A percentile compares a stretch with the other conserved stretches of the same genome.
Conservation (phyloP, 2,797 vertebrate genomes). For the Toxotes lorentzi region DNA sequence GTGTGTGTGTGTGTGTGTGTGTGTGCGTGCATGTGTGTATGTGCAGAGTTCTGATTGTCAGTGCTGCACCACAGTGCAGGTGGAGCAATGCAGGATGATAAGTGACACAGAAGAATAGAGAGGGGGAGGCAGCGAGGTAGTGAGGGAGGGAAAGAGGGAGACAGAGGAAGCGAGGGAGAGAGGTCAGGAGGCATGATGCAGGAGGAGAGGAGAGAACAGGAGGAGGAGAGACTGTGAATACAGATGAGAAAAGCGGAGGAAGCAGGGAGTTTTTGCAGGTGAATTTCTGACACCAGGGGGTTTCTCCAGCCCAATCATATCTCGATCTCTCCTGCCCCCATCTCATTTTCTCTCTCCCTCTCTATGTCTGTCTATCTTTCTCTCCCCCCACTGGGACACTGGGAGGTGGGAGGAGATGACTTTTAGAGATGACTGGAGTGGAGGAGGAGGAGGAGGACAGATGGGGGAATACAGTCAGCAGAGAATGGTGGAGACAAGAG, state of each 20-base stretch:
- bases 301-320: slow-evolving; percentile 81
- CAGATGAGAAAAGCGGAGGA: slow-evolving; percentile 83
- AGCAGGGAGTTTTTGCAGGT: slow-evolving; percentile 82
- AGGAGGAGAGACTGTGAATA: slow-evolving; percentile 79
- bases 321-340: slow-evolving; percentile 60
- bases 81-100: slow-evolving; percentile 82
- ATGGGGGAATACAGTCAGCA: slow-evolving; percentile 70
- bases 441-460: slow-evolving; percentile 70
- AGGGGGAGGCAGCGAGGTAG: slow-evolving; percentile 45
- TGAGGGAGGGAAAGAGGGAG: slow-evolving; percentile 46
- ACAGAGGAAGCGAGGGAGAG: slow-evolving; percentile 46
- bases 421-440: slow-evolving; percentile 75
- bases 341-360: slow-evolving; percentile 48
- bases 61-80: slow-evolving; percentile 82
- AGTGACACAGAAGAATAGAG: slow-evolving; percentile 76
- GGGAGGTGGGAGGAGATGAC: slow-evolving; percentile 77
- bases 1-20: slow-evolving; percentile 15
- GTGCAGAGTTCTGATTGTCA: slow-evolving; percentile 75
- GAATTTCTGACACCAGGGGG: slow-evolving; percentile 83
- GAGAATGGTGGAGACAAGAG: slow-evolving; percentile 52
- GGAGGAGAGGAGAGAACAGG: slow-evolving; percentile 69
- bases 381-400: slow-evolving; percentile 61
- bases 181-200: slow-evolving; percentile 72
- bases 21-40: slow-evolving; percentile 50
- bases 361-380: slow-evolving; percentile 23